phyloP scores from a whole-genome alignment of 1,140 invertebrate species.

The Copidosoma floridanum region DNA sequence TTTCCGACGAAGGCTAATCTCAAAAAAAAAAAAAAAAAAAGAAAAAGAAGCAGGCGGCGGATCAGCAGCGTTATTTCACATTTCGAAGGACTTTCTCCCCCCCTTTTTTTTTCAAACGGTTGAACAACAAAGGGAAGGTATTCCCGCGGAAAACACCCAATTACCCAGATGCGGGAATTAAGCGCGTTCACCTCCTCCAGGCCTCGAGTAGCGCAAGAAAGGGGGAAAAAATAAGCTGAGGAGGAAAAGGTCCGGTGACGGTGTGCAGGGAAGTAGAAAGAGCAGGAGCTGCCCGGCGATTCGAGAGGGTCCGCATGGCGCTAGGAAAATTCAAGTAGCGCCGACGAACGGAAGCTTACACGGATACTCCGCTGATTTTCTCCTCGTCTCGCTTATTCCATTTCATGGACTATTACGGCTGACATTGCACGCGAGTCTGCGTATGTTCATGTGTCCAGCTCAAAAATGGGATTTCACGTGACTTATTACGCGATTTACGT shows the following conservation, averaged over 20 bases:
- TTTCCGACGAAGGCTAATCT: too few relatives aligned
- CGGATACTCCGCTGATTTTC: too few relatives aligned
- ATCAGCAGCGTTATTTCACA: too few relatives aligned
- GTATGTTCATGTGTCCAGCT: too few relatives aligned
- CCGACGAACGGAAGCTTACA: too few relatives aligned
- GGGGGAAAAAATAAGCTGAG: constrained; percentile 2
- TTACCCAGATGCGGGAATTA: constrained; percentile 18
- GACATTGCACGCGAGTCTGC: background rate
- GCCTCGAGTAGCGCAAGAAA: background rate
- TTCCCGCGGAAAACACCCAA: constrained; percentile 10
- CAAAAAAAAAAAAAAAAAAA: too few relatives aligned
- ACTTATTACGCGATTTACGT: constrained; percentile 27
- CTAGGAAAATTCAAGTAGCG: too few relatives aligned
- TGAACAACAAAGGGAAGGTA: constrained; percentile 11
- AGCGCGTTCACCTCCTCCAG: constrained; percentile 3
- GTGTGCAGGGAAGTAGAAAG: background rate
- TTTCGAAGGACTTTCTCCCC: too few relatives aligned
- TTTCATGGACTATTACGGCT: constrained; percentile 22
- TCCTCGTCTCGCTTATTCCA: background rate
- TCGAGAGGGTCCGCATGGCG: too few relatives aligned
- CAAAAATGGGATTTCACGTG: constrained; percentile 14
- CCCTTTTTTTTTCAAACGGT: background rate
- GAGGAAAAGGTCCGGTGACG: background rate
- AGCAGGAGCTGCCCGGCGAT: background rate
- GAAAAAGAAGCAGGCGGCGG: too few relatives aligned